phyloP scores from a whole-genome alignment of 2,797 vertebrate species.

The Xerus rutilus region DNA sequence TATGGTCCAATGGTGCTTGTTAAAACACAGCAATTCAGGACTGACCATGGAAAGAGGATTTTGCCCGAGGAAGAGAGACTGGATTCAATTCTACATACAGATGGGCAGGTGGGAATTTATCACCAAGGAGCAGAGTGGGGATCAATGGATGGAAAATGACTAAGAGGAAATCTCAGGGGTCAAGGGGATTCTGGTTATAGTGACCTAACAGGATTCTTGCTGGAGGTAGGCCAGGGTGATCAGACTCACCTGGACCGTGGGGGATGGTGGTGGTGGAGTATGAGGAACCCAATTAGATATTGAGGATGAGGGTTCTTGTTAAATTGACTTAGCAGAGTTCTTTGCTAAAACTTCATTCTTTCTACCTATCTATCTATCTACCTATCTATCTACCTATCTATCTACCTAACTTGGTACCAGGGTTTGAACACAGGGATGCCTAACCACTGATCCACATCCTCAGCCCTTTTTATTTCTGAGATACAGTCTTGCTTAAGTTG shows the following conservation, averaged over 20 bases:
- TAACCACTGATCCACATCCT: too few relatives aligned
- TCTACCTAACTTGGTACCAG: too few relatives aligned
- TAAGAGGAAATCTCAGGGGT: not conserved
- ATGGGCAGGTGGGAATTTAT: rapidly evolving
- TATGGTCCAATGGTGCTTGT: too few relatives aligned
- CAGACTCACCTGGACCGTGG: not conserved
- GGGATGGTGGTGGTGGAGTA: too few relatives aligned
- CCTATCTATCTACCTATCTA: too few relatives aligned
- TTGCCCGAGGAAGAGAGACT: rapidly evolving
- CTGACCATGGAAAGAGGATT: rapidly evolving
- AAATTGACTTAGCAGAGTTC: not conserved
- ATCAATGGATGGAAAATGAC: not conserved
- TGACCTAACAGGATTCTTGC: too few relatives aligned
- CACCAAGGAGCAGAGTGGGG: not conserved
- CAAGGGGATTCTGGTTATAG: not conserved
- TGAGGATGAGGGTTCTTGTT: not conserved
- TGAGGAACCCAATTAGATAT: not conserved
- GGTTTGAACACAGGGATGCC: too few relatives aligned
- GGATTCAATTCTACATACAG: not conserved
- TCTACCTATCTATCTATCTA: too few relatives aligned
- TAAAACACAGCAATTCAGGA: not conserved
- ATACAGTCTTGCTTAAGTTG: too few relatives aligned
- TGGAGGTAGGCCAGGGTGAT: not conserved
- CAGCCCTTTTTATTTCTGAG: too few relatives aligned
- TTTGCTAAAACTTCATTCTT: not conserved